Conservation (phyloP, 1,140 invertebrate genomes). For the Drosophila funebris region DNA sequence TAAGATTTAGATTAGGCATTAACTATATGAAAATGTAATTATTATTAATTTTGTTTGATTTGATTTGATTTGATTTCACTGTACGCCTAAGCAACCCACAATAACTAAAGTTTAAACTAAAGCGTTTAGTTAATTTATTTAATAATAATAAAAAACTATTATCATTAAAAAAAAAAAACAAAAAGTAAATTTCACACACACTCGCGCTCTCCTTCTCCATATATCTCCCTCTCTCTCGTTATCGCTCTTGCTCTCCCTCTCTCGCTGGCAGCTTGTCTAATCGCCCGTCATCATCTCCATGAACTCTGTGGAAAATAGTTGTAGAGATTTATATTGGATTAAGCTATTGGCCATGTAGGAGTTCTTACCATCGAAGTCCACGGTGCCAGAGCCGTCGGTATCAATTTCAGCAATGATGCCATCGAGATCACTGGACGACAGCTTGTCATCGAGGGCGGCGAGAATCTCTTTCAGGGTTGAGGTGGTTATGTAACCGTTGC, state of each 20-base stretch:
- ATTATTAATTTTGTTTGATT: constrained; percentile 2
- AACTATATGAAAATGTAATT: constrained; percentile 23
- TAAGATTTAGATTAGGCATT: constrained; percentile 4
- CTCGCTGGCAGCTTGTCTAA: constrained; percentile 22
- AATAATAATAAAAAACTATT: constrained; percentile 78
- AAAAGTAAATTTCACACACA: constrained; percentile 19
- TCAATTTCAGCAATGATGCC: constrained; percentile 97
- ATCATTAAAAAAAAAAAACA: constrained; percentile 61
- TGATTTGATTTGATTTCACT: constrained; percentile 20
- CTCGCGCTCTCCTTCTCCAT: not conserved
- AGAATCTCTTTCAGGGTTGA: constrained; percentile 95
- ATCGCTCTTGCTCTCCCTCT: not conserved
- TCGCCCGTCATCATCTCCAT: constrained; percentile 95
- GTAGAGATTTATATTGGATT: not conserved
- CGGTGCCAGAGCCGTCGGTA: constrained; percentile 96
- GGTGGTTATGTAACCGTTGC: constrained; percentile 97
- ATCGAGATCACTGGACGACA: constrained; percentile 92
- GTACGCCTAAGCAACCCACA: constrained; percentile 22
- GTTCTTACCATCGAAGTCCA: constrained; percentile 92
- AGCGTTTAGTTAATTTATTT: constrained; percentile 78
- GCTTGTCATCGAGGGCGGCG: constrained; percentile 94
- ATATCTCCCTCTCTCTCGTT: not conserved
- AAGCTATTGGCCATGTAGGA: too few species aligned
- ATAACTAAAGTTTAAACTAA: constrained; percentile 70
- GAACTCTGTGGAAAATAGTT: constrained; percentile 86